Conservation (phyloP, 2,888 invertebrate species). For the Unio delphinus region DNA sequence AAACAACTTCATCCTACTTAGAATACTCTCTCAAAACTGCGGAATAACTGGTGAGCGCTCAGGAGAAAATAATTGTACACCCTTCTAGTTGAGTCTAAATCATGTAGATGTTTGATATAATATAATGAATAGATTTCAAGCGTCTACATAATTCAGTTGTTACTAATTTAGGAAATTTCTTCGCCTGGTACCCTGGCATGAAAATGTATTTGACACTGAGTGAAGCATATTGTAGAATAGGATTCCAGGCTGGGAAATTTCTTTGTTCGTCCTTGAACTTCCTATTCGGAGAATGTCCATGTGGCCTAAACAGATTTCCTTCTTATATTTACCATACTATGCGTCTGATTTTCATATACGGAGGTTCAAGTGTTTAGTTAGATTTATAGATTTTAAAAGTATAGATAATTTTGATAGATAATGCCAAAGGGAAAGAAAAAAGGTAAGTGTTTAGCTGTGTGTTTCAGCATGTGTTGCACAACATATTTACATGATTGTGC, state of each 20-base stretch:
- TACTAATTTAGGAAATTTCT: no score
- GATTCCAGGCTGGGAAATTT: no score
- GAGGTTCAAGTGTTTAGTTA: conserved; percentile 49
- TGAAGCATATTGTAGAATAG: rapidly evolving
- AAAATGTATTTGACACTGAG: no score
- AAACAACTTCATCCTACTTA: no score
- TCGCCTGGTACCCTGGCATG: no score
- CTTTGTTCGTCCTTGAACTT: conserved; percentile 30
- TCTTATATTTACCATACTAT: conserved; percentile 39
- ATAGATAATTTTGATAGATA: conserved; percentile 47
- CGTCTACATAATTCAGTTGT: no score
- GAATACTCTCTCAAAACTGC: no score
- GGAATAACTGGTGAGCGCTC: no score
- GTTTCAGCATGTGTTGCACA: not conserved
- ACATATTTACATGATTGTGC: not conserved
- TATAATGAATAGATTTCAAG: no score
- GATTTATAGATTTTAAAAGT: conserved; percentile 47
- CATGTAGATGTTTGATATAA: no score
- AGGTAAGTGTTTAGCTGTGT: conserved; percentile 33
- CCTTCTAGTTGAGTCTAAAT: no score
- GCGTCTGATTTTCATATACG: conserved; percentile 58
- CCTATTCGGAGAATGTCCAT: conserved; percentile 43
- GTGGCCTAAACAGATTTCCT: conserved; percentile 42
- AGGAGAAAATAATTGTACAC: no score
- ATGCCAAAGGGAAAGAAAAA: conserved; percentile 61